Evolutionary conservation across 1,140 invertebrate species (phyloP), one percentile per base, ranked within the genome.

Genomic region (Ladona fulva): DNA sequence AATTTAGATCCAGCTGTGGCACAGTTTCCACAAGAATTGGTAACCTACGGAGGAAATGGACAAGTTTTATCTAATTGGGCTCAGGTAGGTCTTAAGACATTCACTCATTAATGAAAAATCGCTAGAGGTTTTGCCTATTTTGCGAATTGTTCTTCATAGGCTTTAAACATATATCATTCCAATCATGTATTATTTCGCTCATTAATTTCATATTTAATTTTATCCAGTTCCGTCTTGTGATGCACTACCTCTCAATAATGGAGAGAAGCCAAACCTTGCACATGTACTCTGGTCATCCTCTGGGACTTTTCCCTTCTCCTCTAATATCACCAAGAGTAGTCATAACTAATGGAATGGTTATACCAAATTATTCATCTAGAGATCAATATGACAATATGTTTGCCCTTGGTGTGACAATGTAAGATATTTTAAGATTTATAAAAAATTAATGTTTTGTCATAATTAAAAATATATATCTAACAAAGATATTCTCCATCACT

Each of bases 1-100:
- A 91, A 91, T 82, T 83, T 91, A 76, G 90, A 92, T 81, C 87
- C 86, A 11, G 79, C 81, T 24, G 89, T 92, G 10, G 90, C 90
- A 16, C 81, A 82, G 80, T 87, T 84, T 80, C 86, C 87, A 14
- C 82, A 87, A 29, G 86, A 87, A 77, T 79, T 87, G 19, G 86
- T 92, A 12, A 92, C 90, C 10, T 92, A 92, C 83, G 91, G 91
- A 12, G 90, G 90, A 19, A 92, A 92, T 83, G 91, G 91, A 7
- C 90, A 92, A 83, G 91, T 91, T 0, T 90, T 92, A 81, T 90
- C 89, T 5, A 92, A 92, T 81, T 92, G 91, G 91, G 89, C 89
- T 1, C 91, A 91, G 85, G 89, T 91, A 81, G 78, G 24, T 14
- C 1, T 8, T 25, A 42, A 5, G 24, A 11, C 37, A 19, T 52